These are phyloP conservation scores for Gobiocypris rarus DNA, from an alignment of 2,113 vertebrate species.

Conservation along the genomic window DNA sequence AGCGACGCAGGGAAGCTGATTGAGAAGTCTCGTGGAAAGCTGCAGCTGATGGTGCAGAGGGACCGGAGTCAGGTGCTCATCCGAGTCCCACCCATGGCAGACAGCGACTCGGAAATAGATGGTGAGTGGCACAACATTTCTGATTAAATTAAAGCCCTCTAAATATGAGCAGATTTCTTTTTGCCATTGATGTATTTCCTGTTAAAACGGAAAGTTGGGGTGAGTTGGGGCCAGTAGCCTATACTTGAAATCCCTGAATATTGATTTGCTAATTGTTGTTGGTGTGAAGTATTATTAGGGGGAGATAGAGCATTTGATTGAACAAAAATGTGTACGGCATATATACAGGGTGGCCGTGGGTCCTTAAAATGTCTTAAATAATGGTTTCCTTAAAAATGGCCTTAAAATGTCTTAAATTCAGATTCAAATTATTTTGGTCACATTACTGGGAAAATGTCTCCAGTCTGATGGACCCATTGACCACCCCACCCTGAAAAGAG, in stretches of 20 bases:
- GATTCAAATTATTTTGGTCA: too few species aligned
- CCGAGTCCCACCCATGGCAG: slow-evolving; percentile 88
- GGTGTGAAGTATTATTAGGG: neutral
- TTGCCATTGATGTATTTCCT: neutral
- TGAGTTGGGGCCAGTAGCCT: neutral
- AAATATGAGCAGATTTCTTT: neutral
- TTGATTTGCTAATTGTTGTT: neutral
- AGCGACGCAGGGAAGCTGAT: slow-evolving; percentile 93
- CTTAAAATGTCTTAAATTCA: too few species aligned
- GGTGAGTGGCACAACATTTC: slow-evolving; percentile 75
- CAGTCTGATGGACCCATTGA: too few species aligned
- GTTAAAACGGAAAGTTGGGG: neutral
- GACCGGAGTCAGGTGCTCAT: slow-evolving; percentile 89
- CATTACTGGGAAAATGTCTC: too few species aligned
- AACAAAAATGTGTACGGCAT: neutral
- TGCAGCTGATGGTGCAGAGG: slow-evolving; percentile 92
- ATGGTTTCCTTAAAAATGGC: too few species aligned
- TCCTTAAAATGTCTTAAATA: too few species aligned
- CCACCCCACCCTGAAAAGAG: too few species aligned
- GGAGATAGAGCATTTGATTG: neutral
- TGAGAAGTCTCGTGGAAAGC: slow-evolving; percentile 92
- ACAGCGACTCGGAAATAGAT: slow-evolving; percentile 96
- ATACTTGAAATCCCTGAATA: neutral
- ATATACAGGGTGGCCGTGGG: too few species aligned
- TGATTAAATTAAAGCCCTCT: neutral